A percentile compares a stretch with the other conserved stretches of the same genome.
These are phyloP conservation scores for Stomatorhinus ivindoensis DNA, from an alignment of 2,113 vertebrate species.

Conservation along the genomic window DNA sequence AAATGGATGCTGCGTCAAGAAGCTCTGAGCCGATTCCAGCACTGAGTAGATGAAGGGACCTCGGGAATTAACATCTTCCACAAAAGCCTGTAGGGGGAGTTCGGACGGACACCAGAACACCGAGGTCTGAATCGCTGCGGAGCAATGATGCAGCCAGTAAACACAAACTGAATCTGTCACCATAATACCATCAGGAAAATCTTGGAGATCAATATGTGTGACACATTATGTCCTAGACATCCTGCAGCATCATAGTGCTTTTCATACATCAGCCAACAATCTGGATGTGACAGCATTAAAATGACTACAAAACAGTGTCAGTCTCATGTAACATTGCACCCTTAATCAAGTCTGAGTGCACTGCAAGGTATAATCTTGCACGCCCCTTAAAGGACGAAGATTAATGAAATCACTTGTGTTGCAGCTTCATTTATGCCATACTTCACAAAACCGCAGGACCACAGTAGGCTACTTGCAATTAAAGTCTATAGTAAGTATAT, in stretches of 20 bases:
- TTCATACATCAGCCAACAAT: neutral
- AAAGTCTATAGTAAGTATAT: constrained; percentile 1
- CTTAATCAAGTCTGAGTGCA: neutral
- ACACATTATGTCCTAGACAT: neutral
- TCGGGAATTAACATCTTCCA: constrained; percentile 74
- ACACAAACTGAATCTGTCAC: neutral
- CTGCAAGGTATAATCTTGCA: neutral
- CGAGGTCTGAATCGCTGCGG: neutral
- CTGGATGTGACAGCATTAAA: neutral
- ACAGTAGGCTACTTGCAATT: constrained; percentile 32
- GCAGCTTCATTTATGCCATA: constrained; percentile 13
- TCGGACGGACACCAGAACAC: neutral
- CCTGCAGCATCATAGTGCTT: neutral
- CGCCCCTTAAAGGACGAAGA: constrained; percentile 25
- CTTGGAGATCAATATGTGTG: neutral
- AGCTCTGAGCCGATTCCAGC: constrained; percentile 71
- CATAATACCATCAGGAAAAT: neutral
- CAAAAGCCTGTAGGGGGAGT: constrained; percentile 57
- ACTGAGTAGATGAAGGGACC: constrained; percentile 73
- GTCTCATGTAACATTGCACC: neutral
- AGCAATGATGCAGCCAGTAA: neutral
- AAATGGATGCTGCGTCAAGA: constrained; percentile 72
- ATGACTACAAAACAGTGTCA: neutral
- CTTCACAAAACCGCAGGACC: constrained; percentile 19
- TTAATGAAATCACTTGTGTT: constrained; percentile 36